These are phyloP conservation scores for Kuschelorhynchus macadamiae DNA, from an alignment of 2,888 invertebrate genomes.

Conservation along the genomic window DNA sequence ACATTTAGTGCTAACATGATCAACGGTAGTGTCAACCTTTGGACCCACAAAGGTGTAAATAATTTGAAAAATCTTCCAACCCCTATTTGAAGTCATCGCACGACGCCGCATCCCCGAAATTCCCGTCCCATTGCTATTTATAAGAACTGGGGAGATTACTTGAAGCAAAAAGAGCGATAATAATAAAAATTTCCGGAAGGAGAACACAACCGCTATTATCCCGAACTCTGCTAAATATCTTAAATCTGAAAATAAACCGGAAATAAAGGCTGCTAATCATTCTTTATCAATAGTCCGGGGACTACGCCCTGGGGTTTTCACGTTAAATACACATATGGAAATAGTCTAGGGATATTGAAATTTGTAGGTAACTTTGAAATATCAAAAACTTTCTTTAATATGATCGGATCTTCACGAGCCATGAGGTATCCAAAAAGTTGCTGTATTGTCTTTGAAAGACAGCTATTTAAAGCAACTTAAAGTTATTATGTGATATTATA, in stretches of 20 bases:
- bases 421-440: too few species aligned
- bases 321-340: too few species aligned
- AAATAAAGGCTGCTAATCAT: slow-evolving; percentile 22
- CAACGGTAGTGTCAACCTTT: too few species aligned
- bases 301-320: too few species aligned
- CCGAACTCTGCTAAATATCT: slow-evolving; percentile 19
- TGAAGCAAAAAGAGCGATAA: slow-evolving; percentile 26
- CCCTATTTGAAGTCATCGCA: slow-evolving; percentile 13
- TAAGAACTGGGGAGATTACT: slow-evolving; percentile 21
- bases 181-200: slow-evolving; percentile 22
- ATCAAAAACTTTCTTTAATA: too few species aligned
- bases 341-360: too few species aligned
- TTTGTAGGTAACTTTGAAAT: too few species aligned
- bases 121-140: slow-evolving; percentile 22
- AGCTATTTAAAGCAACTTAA: too few species aligned
- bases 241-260: slow-evolving; percentile 24
- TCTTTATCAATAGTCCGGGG: slow-evolving; percentile 25
- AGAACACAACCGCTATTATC: slow-evolving; percentile 25
- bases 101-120: background rate
- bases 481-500: too few species aligned
- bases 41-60: slow-evolving; percentile 11
- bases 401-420: too few species aligned
- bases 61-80: slow-evolving; percentile 13
- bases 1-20: too few species aligned
- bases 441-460: too few species aligned